Evolutionary conservation across 2,113 vertebrate genomes (phyloP).

Genomic region (Stercorarius parasiticus): DNA sequence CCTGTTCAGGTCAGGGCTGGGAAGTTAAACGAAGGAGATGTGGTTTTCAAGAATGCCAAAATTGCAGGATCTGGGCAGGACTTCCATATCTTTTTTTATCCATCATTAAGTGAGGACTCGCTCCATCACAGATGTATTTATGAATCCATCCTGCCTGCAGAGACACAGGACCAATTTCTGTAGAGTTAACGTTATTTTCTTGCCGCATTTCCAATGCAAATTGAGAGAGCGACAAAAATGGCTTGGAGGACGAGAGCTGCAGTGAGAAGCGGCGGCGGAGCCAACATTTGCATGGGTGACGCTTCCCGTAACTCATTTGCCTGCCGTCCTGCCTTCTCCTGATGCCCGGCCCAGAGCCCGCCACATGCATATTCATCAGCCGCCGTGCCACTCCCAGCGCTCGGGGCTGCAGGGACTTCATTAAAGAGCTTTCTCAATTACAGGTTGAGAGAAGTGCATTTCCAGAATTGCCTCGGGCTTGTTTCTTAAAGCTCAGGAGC

Average conservation of each 20-base stretch:
- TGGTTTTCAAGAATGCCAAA: neutral
- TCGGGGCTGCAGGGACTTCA: neutral
- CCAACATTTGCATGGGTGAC: conserved; percentile 17
- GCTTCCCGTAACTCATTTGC: conserved; percentile 46
- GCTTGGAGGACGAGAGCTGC: neutral
- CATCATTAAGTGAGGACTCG: neutral
- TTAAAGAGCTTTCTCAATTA: conserved; percentile 16
- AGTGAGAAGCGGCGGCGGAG: neutral
- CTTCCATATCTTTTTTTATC: neutral
- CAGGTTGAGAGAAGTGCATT: neutral
- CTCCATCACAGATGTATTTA: neutral
- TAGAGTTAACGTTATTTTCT: neutral
- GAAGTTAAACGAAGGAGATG: neutral
- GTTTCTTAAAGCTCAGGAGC: neutral
- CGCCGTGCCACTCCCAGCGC: neutral
- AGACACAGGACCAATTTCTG: neutral
- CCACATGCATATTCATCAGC: conserved; percentile 4
- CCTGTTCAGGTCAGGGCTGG: neutral
- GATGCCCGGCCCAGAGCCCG: too few relatives aligned
- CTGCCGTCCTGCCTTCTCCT: conserved; percentile 9
- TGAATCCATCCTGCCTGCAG: neutral
- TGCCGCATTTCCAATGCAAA: conserved; percentile 43
- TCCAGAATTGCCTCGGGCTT: neutral
- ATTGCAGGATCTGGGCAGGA: neutral
- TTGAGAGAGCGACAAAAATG: neutral